Evolutionary conservation across 1,140 invertebrate species (phyloP).

Genomic region (Cephus cinctus): DNA sequence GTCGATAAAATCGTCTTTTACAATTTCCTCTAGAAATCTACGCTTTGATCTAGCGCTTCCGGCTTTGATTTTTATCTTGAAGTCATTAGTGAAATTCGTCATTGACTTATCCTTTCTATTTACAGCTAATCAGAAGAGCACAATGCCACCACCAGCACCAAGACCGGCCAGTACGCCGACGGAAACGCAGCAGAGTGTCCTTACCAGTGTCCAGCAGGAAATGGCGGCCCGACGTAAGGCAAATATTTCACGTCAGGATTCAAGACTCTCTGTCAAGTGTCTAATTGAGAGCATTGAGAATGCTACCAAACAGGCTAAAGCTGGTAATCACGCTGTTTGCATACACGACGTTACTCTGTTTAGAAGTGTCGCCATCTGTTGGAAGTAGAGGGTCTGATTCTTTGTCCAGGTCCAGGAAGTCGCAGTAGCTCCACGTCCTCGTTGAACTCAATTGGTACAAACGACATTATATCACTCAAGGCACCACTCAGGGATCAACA

Average conservation of each 20-base stretch:
- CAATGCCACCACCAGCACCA: constrained; percentile 26
- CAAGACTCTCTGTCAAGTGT: constrained; percentile 81
- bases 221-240: constrained; percentile 62
- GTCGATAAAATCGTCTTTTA: too few relatives aligned
- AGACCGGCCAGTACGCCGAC: constrained; percentile 44
- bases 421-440: constrained; percentile 61
- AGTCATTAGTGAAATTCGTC: background rate
- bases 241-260: constrained; percentile 68
- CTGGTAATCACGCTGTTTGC: constrained; percentile 47
- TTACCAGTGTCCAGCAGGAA: constrained; percentile 61
- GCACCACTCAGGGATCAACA: constrained; percentile 50
- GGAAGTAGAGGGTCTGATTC: too few relatives aligned
- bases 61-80: too few relatives aligned
- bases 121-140: constrained; percentile 48
- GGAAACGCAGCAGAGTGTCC: constrained; percentile 55
- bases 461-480: constrained; percentile 46
- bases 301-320: constrained; percentile 79
- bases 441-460: constrained; percentile 57
- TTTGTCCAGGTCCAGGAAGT: constrained; percentile 54
- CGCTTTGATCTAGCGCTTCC: too few relatives aligned
- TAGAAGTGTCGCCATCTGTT: too few relatives aligned
- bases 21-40: too few relatives aligned
- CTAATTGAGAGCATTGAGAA: constrained; percentile 90
- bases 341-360: constrained; percentile 8
- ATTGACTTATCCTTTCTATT: constrained; percentile 23